Percentiles rank a stretch among this genome's conserved stretches.
Conservation (phyloP, 2,797 vertebrate species). For the Pseudochirops cupreus region DNA sequence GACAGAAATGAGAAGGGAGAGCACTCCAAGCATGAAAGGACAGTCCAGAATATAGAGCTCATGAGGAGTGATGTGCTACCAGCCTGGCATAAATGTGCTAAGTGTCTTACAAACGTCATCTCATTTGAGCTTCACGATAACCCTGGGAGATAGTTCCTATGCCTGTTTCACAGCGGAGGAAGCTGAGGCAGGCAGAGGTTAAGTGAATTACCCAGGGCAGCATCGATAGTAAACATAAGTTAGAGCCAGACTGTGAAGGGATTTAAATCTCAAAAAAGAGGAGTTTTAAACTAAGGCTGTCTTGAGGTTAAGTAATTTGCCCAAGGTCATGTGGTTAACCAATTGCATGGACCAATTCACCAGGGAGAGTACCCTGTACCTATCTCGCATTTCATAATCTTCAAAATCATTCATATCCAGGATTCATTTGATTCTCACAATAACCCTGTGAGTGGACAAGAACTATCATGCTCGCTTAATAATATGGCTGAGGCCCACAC, state of each 20-base stretch:
- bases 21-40: not conserved
- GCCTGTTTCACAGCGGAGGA: not conserved
- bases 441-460: constrained; percentile 37
- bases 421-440: constrained; percentile 55
- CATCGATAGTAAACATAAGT: not conserved
- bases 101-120: not conserved
- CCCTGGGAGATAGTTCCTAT: not conserved
- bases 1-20: not conserved
- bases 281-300: not conserved
- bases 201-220: not conserved
- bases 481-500: constrained; percentile 35
- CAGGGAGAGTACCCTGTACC: constrained; percentile 19
- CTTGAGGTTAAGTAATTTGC: not conserved
- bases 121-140: not conserved
- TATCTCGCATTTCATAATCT: constrained; percentile 64
- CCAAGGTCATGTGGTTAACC: not conserved
- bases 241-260: not conserved
- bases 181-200: not conserved
- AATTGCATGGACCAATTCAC: not conserved
- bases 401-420: constrained; percentile 57
- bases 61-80: not conserved
- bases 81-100: not conserved
- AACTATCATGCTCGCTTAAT: not conserved
- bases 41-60: not conserved
- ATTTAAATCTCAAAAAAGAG: not conserved